Evolutionary conservation across 2,797 vertebrate genomes (phyloP), one percentile per base, ranked within the genome.

Genomic region (Neosilurus mollespiculum): DNA sequence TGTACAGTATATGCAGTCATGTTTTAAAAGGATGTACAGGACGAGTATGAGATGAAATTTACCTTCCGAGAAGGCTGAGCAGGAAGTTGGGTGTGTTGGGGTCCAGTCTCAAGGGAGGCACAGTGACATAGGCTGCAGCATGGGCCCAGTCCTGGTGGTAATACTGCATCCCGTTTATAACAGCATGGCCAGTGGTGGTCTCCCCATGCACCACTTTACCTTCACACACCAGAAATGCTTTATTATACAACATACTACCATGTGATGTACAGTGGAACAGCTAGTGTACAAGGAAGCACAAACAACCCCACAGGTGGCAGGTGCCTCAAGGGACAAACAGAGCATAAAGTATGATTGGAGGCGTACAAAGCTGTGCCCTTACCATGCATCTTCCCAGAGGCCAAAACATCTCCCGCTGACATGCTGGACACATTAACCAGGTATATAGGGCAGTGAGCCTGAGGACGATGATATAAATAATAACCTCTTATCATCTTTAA

Each of bases 61-160:
- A 99, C 98, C 96, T 99, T 93, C 97, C 97, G 43, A 99, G 95
- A 86, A 99, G 94, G 90, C 97, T 96, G 96, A 99, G 97, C 82
- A 99, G 95, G 94, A 95, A 95, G 91, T 95, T 96, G 0, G 97
- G 97, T 10, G 98, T 99, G 88, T 93, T 96, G 89, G 97, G 96
- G 91, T 99, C 98, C 76, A 99, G 95, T 85, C 98, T 96, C 85
- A 99, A 94, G 0, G 98, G 97, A 0, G 98, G 98, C 86, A 96
- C 96, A 0, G 96, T 98, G 79, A 99, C 97, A 0, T 97, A 97
- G 83, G 97, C 96, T 0, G 97, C 98, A 0, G 98, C 97, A 0
- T 97, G 94, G 85, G 93, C 95, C 98, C 98, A 99, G 92, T 99
- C 97, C 93, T 97, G 97, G 88, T 99, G 97, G 85, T 99, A 99